These are phyloP conservation scores for Calliscelio sp. DNA, from an alignment of 2,888 invertebrate species.

Conservation along the genomic window DNA sequence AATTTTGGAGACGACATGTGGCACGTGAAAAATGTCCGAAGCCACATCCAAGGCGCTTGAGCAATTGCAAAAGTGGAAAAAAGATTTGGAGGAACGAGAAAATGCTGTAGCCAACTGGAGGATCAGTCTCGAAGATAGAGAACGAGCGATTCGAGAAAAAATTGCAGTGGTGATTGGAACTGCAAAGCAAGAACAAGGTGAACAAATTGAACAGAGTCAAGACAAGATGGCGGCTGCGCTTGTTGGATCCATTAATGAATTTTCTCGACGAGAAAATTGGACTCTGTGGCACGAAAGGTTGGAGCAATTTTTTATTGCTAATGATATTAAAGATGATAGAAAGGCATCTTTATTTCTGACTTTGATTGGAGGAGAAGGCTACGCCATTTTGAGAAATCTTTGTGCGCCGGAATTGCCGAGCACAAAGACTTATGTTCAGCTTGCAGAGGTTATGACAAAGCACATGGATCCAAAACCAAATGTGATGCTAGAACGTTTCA, in stretches of 20 bases:
- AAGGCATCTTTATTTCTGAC: slow-evolving; percentile 42
- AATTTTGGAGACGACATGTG: not conserved
- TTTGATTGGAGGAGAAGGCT: slow-evolving; percentile 35
- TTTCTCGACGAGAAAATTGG: slow-evolving; percentile 51
- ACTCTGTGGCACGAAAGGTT: slow-evolving; percentile 25
- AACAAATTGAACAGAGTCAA: too few species aligned
- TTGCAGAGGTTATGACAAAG: slow-evolving; percentile 54
- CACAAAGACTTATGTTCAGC: slow-evolving; percentile 42
- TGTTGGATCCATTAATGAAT: too few species aligned
- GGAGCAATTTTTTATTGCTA: slow-evolving; percentile 34
- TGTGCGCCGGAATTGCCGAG: slow-evolving; percentile 18
- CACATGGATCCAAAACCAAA: slow-evolving; percentile 46
- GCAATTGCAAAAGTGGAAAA: too few species aligned
- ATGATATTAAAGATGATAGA: slow-evolving; percentile 7
- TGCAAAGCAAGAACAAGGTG: slow-evolving; percentile 1
- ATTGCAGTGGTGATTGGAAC: not conserved
- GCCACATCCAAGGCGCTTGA: too few species aligned
- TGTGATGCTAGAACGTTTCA: slow-evolving; percentile 25
- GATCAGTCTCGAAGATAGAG: too few species aligned
- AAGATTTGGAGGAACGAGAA: not conserved
- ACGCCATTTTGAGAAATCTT: slow-evolving; percentile 19
- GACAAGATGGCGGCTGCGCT: too few species aligned
- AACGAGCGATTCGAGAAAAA: too few species aligned
- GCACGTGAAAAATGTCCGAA: too few species aligned
- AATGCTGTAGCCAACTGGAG: not conserved